A percentile compares a stretch with the other conserved stretches of the same genome.
phyloP scores from a whole-genome alignment of 2,888 invertebrate genomes.

The Lasioglossum figueresi region DNA sequence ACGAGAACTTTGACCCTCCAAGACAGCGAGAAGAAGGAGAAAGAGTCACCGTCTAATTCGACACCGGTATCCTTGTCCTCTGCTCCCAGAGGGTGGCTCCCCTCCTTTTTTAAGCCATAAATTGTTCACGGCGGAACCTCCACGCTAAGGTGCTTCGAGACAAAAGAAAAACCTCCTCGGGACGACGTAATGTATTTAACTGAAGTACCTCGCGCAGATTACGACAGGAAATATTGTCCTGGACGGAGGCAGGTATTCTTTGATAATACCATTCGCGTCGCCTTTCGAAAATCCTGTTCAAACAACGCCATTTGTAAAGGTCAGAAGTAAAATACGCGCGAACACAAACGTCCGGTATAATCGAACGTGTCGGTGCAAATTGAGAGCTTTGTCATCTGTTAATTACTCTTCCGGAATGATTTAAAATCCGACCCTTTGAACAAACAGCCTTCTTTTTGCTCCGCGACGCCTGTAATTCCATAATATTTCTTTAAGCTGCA shows the following conservation, averaged over 20 bases:
- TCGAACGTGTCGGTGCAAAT: slow-evolving; percentile 1
- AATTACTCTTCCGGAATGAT: not conserved
- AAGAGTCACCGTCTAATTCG: slow-evolving; percentile 63
- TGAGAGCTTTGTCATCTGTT: slow-evolving; percentile 10
- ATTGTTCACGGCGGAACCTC: slow-evolving; percentile 77
- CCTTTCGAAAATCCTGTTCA: slow-evolving; percentile 44
- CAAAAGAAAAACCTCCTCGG: slow-evolving; percentile 79
- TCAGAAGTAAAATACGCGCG: slow-evolving; percentile 24
- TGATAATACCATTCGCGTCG: slow-evolving; percentile 51
- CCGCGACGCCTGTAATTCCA: not conserved
- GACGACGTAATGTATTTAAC: slow-evolving; percentile 81
- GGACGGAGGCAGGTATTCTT: slow-evolving; percentile 50
- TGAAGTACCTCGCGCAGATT: slow-evolving; percentile 79
- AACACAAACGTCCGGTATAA: not conserved
- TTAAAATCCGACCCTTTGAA: not conserved
- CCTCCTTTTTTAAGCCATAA: slow-evolving; percentile 77
- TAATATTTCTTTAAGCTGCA: not conserved
- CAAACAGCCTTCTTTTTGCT: not conserved
- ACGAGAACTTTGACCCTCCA: slow-evolving; percentile 81
- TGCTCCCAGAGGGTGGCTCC: slow-evolving; percentile 63
- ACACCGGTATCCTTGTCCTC: slow-evolving; percentile 64
- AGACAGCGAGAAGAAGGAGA: slow-evolving; percentile 41
- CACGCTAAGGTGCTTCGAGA: slow-evolving; percentile 78
- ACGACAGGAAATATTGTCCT: slow-evolving; percentile 75
- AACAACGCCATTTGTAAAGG: slow-evolving; percentile 32